Percentiles rank a stretch among this genome's conserved stretches.
Conservation (phyloP, 1,140 invertebrate genomes). For the Elymnias hypermnestra region DNA sequence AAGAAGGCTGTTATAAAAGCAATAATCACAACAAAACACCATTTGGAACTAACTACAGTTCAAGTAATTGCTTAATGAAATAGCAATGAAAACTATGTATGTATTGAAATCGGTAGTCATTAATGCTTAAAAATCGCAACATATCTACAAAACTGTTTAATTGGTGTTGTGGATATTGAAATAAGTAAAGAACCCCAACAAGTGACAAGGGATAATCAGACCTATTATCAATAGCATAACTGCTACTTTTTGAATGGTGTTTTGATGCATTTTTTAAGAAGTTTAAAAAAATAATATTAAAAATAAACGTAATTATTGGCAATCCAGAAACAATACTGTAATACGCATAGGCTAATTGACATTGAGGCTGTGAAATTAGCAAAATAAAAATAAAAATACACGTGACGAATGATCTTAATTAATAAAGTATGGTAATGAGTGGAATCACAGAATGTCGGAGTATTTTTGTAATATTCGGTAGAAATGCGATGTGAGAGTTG, state of each 20-base stretch:
- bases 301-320: constrained; percentile 69
- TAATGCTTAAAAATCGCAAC: constrained; percentile 22
- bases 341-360: constrained; percentile 75
- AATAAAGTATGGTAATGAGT: constrained; percentile 54
- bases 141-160: constrained; percentile 33
- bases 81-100: constrained; percentile 7
- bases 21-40: constrained; percentile 20
- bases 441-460: constrained; percentile 40
- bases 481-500: constrained; percentile 38
- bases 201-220: constrained; percentile 58
- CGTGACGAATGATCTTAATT: constrained; percentile 65
- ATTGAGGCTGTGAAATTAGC: constrained; percentile 74
- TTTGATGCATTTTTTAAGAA: constrained; percentile 73
- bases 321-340: constrained; percentile 73
- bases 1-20: constrained; percentile 19
- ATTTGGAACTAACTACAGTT: constrained; percentile 19
- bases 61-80: neutral
- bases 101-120: constrained; percentile 25
- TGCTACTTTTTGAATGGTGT: constrained; percentile 73
- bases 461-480: constrained; percentile 38
- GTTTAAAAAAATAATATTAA: constrained; percentile 54
- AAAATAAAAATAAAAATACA: constrained; percentile 69
- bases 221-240: constrained; percentile 68
- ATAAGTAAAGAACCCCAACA: constrained; percentile 47
- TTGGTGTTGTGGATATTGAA: constrained; percentile 34